Percentiles rank a stretch among this genome's conserved stretches.
These are phyloP conservation scores for Ferrisia virgata DNA, from an alignment of 2,888 invertebrate genomes.

Conservation along the genomic window DNA sequence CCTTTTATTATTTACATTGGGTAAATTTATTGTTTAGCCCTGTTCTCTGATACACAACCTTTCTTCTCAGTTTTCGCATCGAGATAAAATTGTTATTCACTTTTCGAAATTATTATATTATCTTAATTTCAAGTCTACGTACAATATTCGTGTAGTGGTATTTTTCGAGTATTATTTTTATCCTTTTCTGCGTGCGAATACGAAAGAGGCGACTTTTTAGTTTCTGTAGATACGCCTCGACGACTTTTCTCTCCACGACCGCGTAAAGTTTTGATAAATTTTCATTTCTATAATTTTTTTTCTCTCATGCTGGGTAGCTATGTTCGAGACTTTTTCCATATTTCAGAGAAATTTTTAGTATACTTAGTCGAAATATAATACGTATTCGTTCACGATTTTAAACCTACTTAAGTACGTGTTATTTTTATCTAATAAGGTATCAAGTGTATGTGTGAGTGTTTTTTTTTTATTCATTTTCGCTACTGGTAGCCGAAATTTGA, in stretches of 20 bases:
- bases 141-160: too few relatives aligned
- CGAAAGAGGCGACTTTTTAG: too few relatives aligned
- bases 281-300: too few relatives aligned
- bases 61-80: neutral
- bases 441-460: neutral
- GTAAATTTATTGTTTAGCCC: neutral
- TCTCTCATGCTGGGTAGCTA: too few relatives aligned
- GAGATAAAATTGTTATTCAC: neutral
- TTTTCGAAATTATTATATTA: neutral
- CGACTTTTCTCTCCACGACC: too few relatives aligned
- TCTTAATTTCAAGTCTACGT: too few relatives aligned
- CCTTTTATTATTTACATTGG: slow-evolving; percentile 1
- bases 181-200: too few relatives aligned
- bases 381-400: neutral
- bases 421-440: neutral
- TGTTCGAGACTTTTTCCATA: neutral
- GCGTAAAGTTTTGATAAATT: too few relatives aligned
- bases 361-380: neutral
- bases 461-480: neutral
- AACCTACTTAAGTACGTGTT: neutral
- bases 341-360: neutral
- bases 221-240: too few relatives aligned
- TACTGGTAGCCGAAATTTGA: neutral
- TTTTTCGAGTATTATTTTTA: too few relatives aligned
- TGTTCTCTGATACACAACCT: neutral